Evolutionary conservation across 2,888 invertebrate genomes (phyloP), one percentile per base, ranked within the genome.

Genomic region (Elysia crispata): DNA sequence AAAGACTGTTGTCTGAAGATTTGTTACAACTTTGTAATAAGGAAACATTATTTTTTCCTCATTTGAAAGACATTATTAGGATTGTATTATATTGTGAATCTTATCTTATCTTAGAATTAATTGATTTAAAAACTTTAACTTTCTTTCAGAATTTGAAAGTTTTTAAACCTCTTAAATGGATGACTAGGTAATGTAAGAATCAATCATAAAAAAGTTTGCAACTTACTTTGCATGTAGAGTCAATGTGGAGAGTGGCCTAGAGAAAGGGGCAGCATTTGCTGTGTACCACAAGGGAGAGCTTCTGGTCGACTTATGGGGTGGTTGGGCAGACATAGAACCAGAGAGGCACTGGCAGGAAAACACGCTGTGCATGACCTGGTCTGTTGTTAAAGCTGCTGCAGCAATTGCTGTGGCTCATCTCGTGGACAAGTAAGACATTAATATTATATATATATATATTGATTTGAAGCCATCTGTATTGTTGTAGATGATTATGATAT

Each of bases 241-340:
- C 18, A 77, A 78, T 6, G 67, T 87, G 11, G 85, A 85, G 76
- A 82, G 77, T 77, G 87, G 87, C 0, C 75, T 69, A 30, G 87
- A 87, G 50, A 79, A 76, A 5, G 91, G 90, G n/a, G 89, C 85
- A 0, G 85, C 86, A 6, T 86, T 91, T 78, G 86, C 90, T 6
- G 86, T 89, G 25, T 90, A 88, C 81, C 85, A 90, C 76, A 85
- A 86, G 57, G 91, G 91, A 1, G 81, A 88, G 73, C 78, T 85
- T 20, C 88, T 91, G 62, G 86, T 90, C 8, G 91, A 91, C 79
- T 76, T 91, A 77, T 88, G 87, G 86, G 91, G 90, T 25, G 91
- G 91, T 11, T 91, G 89, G 82, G 89, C 90, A 11, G 90, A 91
- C 80, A 76, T 81, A 5, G 86, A 86, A 70, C 82, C 86, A 0